phyloP scores from a whole-genome alignment of 2,113 vertebrate species.

The Malurus cyaneus region DNA sequence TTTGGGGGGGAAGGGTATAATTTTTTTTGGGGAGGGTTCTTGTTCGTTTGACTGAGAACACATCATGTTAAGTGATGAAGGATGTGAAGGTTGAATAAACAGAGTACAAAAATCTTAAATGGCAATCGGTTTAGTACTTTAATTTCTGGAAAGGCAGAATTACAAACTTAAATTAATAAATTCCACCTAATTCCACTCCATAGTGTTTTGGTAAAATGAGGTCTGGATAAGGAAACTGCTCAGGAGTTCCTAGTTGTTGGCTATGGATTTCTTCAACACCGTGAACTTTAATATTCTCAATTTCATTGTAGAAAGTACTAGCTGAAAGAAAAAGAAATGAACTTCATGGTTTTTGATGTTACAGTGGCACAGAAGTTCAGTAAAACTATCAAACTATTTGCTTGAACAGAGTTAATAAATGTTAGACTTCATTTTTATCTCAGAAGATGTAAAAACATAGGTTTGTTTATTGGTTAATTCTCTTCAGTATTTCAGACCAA shows the following conservation, averaged over 20 bases:
- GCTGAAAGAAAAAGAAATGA: not conserved
- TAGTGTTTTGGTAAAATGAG: not conserved
- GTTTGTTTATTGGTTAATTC: not conserved
- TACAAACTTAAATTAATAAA: not conserved
- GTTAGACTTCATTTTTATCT: not conserved
- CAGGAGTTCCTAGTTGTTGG: not conserved
- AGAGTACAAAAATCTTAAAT: not conserved
- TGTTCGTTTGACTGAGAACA: not conserved
- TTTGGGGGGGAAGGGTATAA: fast-evolving
- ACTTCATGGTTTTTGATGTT: not conserved
- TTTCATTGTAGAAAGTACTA: not conserved
- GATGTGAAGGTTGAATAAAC: not conserved
- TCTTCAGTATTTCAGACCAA: constrained; percentile 90
- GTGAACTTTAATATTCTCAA: not conserved
- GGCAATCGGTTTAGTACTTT: not conserved
- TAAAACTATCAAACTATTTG: not conserved
- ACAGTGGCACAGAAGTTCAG: not conserved
- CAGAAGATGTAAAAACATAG: not conserved
- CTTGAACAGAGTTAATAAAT: not conserved
- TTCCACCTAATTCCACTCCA: not conserved
- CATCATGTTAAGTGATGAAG: not conserved
- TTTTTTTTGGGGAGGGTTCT: fast-evolving
- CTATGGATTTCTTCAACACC: not conserved
- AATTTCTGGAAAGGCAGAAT: not conserved
- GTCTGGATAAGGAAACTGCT: not conserved